Evolutionary conservation across 2,113 vertebrate species (phyloP), one percentile per base, ranked within the genome.

Genomic region (Dromiciops gliroides): DNA sequence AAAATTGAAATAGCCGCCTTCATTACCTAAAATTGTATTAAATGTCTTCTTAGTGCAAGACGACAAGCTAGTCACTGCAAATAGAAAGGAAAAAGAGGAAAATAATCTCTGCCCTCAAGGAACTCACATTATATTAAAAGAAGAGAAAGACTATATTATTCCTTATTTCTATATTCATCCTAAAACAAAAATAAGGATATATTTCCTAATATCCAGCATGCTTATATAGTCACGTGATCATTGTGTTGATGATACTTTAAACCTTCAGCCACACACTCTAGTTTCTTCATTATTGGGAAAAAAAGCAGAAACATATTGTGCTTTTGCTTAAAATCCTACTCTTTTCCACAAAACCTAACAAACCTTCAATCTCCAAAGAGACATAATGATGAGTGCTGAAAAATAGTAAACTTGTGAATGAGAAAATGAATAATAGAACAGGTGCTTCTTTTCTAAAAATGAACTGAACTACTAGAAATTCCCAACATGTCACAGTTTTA

Each of bases 381-480:
- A 89, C 23, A 48, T 14, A 48, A 31, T 47, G 50, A 95, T 48
- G 94, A 25, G 11, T 47, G 25, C 50, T 37, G 50, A 25, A 50
- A 93, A 94, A 90, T 31, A 90, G 48, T 26, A 90, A 90, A 92
- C 60, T 91, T 48, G n/a, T 60, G 92, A 96, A 83, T 95, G 67
- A 92, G n/a, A 94, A 95, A 93, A 75, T 28, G 22, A 95, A 90
- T 94, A 56, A 52, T 52, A 24, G 88, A 44, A 92, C 50, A 94
- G 56, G 51, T 91, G 28, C 23, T 48, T 48, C 83, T 95, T 47
- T 93, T 91, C 56, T 92, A 44, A 93, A 1, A 10, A 16, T 75
- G n/a, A 92, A 83, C 16, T 44, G 49, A 89, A 51, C 56, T 53
- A 91, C 48, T 90, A 49, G 93, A 93, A 91, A 95, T 60, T 48